Base-by-base conservation (phyloP, 2,113 vertebrate species). In the Zingel zingel region DNA sequence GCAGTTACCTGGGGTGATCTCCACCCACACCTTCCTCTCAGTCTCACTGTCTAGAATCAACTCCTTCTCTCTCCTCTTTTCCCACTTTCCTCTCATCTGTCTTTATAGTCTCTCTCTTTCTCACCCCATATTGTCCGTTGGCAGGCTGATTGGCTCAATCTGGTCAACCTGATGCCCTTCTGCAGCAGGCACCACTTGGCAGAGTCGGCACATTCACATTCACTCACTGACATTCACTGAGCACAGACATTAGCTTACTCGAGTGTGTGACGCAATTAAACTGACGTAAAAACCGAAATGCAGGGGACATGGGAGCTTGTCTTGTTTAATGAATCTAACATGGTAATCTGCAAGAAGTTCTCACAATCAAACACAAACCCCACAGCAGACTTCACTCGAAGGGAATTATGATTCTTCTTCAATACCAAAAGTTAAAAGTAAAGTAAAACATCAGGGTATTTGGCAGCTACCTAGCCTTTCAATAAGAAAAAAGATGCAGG, bases 151-250 rank as follows among this genome's bases (percentile, higher is more conserved):
- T 54, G 68, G 71, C 77, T 84, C 83, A 82, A 86, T 79, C 86
- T 77, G 84, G 75, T 81, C 79, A 65, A 83, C 81, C 90, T 51
- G 69, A 86, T 77, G 89, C 83, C 91, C 57, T 61, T 83, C 84
- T 79, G 75, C 77, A 89, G 85, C 83, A 51, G 59, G 36, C 39
- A 36, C 21, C 48, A 30, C 54, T 71, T 89, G 91, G 81, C 90
- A 85, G 77, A 50, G 58, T 64, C 61, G 81, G 81, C 77, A 75
- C 78, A 58, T 81, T 87, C 75, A n/a, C n/a, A n/a, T n/a, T n/a
- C n/a, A 61, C 76, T 81, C 66, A 16, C 68, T 83, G 67, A 88
- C 77, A 83, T 81, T 58, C 77, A 75, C 64, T 23, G 25, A 62
- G 63, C 71, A 69, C 67, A 63, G 68, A 65, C 72, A 83, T 86